phyloP scores from a whole-genome alignment of 2,113 vertebrate genomes.

The Sinocyclocheilus rhinocerous region DNA sequence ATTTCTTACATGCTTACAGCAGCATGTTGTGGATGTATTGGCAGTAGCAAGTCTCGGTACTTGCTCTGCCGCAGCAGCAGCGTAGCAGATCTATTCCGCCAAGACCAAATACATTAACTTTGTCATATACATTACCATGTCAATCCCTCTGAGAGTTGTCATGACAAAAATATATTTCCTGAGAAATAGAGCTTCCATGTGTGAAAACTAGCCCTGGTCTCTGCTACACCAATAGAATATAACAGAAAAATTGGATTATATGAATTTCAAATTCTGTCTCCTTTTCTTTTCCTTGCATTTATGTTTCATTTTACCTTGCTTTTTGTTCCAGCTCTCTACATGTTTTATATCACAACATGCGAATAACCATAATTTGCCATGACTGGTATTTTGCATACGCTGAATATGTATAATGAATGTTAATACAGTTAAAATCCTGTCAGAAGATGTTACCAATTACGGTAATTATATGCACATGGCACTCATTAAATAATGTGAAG shows the following conservation, averaged over 20 bases:
- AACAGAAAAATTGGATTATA: neutral
- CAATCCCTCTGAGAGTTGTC: too few species aligned
- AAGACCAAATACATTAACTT: too few species aligned
- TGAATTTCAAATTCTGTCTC: neutral
- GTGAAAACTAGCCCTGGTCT: neutral
- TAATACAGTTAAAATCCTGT: slow-evolving; percentile 64
- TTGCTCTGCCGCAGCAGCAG: too few species aligned
- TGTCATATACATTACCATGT: too few species aligned
- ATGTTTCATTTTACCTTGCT: neutral
- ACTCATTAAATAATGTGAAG: slow-evolving; percentile 64
- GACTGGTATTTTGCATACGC: slow-evolving; percentile 58
- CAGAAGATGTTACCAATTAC: slow-evolving; percentile 65
- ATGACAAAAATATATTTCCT: neutral
- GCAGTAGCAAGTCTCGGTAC: too few species aligned
- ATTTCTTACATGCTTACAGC: too few species aligned
- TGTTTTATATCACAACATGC: slow-evolving; percentile 23
- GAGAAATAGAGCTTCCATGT: neutral
- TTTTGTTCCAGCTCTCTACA: neutral
- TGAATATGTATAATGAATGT: slow-evolving; percentile 67
- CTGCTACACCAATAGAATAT: neutral
- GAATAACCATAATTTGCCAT: slow-evolving; percentile 53
- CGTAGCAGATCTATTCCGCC: too few species aligned
- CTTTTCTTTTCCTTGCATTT: neutral
- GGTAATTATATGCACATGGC: slow-evolving; percentile 60
- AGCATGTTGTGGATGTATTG: too few species aligned